These are phyloP conservation scores for Eupsilia transversa DNA, from an alignment of 2,888 invertebrate species.

Conservation along the genomic window DNA sequence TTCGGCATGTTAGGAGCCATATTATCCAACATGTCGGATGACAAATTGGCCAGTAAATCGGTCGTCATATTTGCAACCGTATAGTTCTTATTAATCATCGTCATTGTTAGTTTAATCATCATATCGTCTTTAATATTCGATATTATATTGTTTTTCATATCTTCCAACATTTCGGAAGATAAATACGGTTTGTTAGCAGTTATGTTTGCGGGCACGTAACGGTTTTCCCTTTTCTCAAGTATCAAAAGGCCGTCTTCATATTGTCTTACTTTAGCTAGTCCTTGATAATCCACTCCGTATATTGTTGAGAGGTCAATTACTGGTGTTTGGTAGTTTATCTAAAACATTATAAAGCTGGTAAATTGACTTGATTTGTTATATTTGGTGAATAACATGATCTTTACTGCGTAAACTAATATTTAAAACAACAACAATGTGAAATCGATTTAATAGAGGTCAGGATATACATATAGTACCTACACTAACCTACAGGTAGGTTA, in stretches of 20 bases:
- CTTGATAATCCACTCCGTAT: constrained; percentile 79
- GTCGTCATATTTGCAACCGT: constrained; percentile 48
- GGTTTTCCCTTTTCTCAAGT: constrained; percentile 73
- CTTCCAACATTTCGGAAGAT: constrained; percentile 34
- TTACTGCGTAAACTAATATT: background rate
- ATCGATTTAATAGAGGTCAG: background rate
- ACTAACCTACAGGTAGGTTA: background rate
- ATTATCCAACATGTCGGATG: constrained; percentile 37
- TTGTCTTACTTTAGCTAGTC: constrained; percentile 73
- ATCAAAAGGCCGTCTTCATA: constrained; percentile 77
- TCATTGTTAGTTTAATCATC: constrained; percentile 55
- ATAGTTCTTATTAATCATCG: constrained; percentile 52
- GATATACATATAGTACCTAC: background rate
- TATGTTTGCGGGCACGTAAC: constrained; percentile 72
- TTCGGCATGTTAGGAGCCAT: constrained; percentile 49
- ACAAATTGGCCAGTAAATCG: constrained; percentile 47
- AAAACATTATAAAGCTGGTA: constrained; percentile 8
- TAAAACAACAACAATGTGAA: background rate
- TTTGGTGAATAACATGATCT: background rate
- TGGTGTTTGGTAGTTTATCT: constrained; percentile 85
- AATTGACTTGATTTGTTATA: background rate
- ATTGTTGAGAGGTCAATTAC: constrained; percentile 81
- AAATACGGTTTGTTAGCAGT: constrained; percentile 50
- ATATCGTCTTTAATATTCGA: constrained; percentile 56
- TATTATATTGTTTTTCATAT: constrained; percentile 58